Evolutionary conservation across 2,113 vertebrate genomes (phyloP).

Genomic region (Columba livia): DNA sequence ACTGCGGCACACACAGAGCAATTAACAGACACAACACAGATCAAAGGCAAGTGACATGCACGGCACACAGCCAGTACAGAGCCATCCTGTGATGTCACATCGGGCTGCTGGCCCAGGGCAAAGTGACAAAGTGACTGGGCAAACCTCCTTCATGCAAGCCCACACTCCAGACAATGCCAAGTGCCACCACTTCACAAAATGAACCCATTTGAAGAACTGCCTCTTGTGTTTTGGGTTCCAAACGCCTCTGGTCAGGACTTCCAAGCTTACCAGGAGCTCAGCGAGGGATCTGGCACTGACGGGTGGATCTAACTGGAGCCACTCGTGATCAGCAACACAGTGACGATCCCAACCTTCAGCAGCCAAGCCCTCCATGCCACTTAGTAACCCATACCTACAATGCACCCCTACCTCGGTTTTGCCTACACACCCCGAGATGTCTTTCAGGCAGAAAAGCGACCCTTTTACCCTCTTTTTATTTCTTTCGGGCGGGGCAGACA

Average conservation of each 20-base stretch:
- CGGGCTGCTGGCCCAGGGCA: rapidly evolving
- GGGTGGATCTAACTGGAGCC: neutral
- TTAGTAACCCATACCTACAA: too few species aligned
- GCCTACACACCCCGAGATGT: neutral
- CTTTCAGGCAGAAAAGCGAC: neutral
- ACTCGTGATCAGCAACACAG: neutral
- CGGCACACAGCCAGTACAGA: rapidly evolving
- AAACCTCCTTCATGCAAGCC: neutral
- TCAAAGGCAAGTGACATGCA: rapidly evolving
- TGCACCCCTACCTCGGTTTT: neutral
- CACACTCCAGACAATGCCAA: rapidly evolving
- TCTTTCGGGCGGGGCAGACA: too few species aligned
- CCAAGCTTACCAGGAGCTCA: rapidly evolving
- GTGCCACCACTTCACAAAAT: rapidly evolving
- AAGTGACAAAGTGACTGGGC: neutral
- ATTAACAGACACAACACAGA: neutral
- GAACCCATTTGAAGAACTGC: rapidly evolving
- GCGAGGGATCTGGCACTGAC: rapidly evolving
- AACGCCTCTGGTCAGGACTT: neutral
- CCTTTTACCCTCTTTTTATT: neutral
- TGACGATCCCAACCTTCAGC: rapidly evolving
- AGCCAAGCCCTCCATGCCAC: rapidly evolving
- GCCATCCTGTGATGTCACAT: neutral
- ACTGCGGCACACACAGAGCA: neutral
- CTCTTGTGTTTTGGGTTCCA: rapidly evolving